These are phyloP conservation scores for Mycalesis mineus DNA, from an alignment of 2,888 invertebrate genomes.

Conservation along the genomic window DNA sequence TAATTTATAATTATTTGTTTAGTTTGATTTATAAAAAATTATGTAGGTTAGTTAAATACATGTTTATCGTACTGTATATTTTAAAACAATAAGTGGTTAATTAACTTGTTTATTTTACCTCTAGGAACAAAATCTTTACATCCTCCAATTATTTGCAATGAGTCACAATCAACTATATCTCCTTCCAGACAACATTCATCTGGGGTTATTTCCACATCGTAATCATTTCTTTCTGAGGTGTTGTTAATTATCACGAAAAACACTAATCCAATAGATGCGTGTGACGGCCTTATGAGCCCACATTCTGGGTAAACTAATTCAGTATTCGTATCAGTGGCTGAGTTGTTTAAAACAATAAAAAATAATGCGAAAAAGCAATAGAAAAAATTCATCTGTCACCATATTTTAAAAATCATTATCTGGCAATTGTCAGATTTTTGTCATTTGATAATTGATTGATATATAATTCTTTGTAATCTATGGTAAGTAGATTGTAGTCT, in stretches of 20 bases:
- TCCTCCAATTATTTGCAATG: constrained; percentile 46
- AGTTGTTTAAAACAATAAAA: constrained; percentile 34
- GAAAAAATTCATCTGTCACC: constrained; percentile 56
- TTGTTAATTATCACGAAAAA: constrained; percentile 51
- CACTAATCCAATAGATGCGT: constrained; percentile 44
- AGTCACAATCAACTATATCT: constrained; percentile 43
- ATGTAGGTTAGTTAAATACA: too few species aligned
- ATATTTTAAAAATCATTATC: constrained; percentile 2
- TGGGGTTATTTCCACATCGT: constrained; percentile 44
- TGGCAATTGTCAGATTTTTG: not conserved
- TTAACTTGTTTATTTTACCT: constrained; percentile 37
- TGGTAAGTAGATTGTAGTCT: too few species aligned
- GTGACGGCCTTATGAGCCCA: constrained; percentile 37
- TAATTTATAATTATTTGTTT: too few species aligned
- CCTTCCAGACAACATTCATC: constrained; percentile 55
- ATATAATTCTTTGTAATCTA: too few species aligned
- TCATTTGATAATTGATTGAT: too few species aligned
- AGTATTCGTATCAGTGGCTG: constrained; percentile 34
- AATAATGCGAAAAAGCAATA: constrained; percentile 46
- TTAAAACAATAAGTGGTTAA: too few species aligned
- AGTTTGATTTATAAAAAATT: too few species aligned
- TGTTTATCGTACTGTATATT: too few species aligned
- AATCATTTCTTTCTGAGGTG: constrained; percentile 42
- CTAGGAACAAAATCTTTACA: constrained; percentile 40
- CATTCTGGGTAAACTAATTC: constrained; percentile 36